Percentiles rank a stretch among this genome's conserved stretches.
Conservation (phyloP, 2,797 vertebrate genomes). For the Gymnocypris eckloni region DNA sequence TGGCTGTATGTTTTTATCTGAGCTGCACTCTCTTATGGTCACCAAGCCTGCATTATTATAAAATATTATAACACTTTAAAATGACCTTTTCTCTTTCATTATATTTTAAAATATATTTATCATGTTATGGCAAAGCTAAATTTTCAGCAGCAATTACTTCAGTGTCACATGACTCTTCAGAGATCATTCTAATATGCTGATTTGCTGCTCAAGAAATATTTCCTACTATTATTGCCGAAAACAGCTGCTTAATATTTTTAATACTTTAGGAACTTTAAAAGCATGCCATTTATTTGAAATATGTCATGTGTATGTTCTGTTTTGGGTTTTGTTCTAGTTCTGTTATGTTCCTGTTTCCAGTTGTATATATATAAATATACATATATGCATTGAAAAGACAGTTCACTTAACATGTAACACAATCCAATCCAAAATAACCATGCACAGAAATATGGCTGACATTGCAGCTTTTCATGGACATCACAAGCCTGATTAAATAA, state of each 20-base stretch:
- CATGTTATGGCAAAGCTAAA: background rate
- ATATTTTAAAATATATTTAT: background rate
- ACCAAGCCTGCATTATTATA: background rate
- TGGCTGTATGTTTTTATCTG: background rate
- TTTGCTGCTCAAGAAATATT: background rate
- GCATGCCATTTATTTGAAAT: background rate
- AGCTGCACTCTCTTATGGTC: background rate
- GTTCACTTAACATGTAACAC: background rate
- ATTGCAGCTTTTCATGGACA: background rate
- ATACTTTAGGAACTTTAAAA: background rate
- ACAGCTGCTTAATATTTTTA: background rate
- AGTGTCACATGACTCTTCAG: background rate
- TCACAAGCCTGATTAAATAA: conserved; percentile 27
- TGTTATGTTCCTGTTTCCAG: background rate
- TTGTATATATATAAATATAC: no score
- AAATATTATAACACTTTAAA: background rate
- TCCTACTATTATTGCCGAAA: background rate
- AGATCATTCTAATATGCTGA: background rate
- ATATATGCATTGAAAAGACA: background rate
- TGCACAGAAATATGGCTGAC: conserved; percentile 30
- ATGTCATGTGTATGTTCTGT: no score
- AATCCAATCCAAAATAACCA: conserved; percentile 27
- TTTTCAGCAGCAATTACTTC: background rate
- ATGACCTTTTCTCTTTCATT: background rate
- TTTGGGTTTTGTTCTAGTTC: no score